phyloP scores from a whole-genome alignment of 2,888 invertebrate species.

The Itoplectis maculator region DNA sequence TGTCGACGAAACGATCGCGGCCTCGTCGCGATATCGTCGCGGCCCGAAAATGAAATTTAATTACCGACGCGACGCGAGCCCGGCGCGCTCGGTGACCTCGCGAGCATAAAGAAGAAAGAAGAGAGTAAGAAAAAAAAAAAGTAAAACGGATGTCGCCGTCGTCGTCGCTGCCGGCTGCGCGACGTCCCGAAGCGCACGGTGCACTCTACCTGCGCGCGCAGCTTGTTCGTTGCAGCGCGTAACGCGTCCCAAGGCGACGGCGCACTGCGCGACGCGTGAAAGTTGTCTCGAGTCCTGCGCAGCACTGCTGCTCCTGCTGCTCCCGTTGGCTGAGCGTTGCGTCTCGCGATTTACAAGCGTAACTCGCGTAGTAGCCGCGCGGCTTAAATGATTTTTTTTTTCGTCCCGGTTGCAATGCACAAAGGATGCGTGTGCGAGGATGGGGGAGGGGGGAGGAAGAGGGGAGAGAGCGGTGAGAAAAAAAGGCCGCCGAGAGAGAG shows the following conservation, averaged over 20 bases:
- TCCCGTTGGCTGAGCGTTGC: slow-evolving; percentile 43
- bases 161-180: slow-evolving; percentile 26
- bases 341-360: slow-evolving; percentile 68
- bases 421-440: slow-evolving; percentile 27
- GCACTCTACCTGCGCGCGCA: slow-evolving; percentile 44
- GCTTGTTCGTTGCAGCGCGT: slow-evolving; percentile 14
- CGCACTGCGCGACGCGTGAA: slow-evolving; percentile 67
- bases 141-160: too few species aligned
- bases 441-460: slow-evolving; percentile 17
- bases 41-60: slow-evolving; percentile 16
- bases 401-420: slow-evolving; percentile 48
- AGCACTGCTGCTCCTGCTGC: slow-evolving; percentile 37
- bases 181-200: slow-evolving; percentile 10
- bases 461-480: slow-evolving; percentile 7
- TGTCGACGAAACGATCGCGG: slow-evolving; percentile 7
- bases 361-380: slow-evolving; percentile 66
- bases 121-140: slow-evolving; percentile 28
- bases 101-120: background rate
- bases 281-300: slow-evolving; percentile 69
- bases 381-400: slow-evolving; percentile 68
- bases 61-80: too few species aligned
- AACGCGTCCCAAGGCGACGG: slow-evolving; percentile 61
- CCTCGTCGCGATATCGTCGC: slow-evolving; percentile 1
- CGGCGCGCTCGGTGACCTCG: too few species aligned
- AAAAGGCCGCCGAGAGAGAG: slow-evolving; percentile 43